Conservation (phyloP, 1,140 invertebrate genomes). For the Dreissena polymorpha region DNA sequence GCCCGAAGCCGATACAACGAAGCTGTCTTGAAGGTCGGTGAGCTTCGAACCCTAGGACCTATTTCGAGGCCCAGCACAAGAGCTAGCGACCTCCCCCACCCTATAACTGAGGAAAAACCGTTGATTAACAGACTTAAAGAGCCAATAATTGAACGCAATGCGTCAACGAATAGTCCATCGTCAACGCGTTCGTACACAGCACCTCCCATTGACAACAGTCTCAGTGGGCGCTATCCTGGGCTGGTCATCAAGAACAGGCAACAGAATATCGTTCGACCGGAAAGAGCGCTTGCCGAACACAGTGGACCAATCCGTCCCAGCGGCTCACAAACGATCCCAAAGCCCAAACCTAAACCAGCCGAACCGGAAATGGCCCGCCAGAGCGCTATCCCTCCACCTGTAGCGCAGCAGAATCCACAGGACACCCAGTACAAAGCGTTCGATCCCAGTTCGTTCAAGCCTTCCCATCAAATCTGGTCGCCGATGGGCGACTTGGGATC, state of each 20-base stretch:
- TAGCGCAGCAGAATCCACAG: background rate
- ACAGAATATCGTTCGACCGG: background rate
- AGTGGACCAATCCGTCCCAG: background rate
- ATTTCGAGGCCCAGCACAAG: too few species aligned
- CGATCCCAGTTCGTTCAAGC: background rate
- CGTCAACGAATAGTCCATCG: background rate
- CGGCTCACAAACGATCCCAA: background rate
- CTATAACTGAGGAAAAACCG: too few species aligned
- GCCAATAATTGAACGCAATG: too few species aligned
- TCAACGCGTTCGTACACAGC: background rate
- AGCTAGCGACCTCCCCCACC: too few species aligned
- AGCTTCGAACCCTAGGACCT: too few species aligned
- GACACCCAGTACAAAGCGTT: background rate
- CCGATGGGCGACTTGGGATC: slow-evolving; percentile 22
- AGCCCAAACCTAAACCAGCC: background rate
- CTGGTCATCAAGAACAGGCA: background rate
- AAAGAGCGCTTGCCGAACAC: background rate
- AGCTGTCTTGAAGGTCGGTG: too few species aligned
- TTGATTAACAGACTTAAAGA: too few species aligned
- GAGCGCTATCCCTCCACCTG: background rate
- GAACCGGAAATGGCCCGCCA: background rate
- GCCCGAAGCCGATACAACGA: too few species aligned
- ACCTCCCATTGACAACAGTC: background rate
- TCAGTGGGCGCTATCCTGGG: slow-evolving; percentile 9
- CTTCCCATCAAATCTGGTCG: slow-evolving; percentile 44